A percentile compares a stretch with the other conserved stretches of the same genome.
phyloP scores from a whole-genome alignment of 2,797 vertebrate genomes.

The Mormyrus hasselquistii region DNA sequence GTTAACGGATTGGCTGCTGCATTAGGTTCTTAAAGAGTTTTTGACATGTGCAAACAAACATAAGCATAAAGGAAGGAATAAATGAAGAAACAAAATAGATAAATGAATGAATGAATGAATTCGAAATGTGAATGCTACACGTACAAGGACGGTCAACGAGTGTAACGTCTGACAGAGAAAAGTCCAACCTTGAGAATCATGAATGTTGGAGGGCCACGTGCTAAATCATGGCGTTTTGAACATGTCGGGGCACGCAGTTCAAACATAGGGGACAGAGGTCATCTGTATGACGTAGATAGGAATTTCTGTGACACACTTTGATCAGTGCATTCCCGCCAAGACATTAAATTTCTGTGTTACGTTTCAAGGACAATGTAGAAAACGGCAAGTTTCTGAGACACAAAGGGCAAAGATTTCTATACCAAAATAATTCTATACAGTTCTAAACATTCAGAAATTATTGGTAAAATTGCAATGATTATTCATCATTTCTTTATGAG shows the following conservation, averaged over 20 bases:
- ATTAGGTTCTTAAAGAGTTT: neutral
- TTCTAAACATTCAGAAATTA: neutral
- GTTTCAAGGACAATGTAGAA: neutral
- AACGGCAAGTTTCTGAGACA: neutral
- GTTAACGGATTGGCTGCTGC: neutral
- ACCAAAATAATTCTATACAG: neutral
- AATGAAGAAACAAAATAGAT: neutral
- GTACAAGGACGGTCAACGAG: neutral
- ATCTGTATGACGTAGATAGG: slow-evolving; percentile 45
- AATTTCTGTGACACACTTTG: slow-evolving; percentile 16
- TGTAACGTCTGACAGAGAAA: slow-evolving; percentile 69
- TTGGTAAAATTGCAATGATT: neutral
- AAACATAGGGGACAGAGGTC: slow-evolving; percentile 63
- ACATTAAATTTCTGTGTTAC: neutral
- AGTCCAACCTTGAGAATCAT: slow-evolving; percentile 69
- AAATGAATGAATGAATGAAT: neutral
- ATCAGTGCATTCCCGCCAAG: neutral
- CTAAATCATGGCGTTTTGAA: slow-evolving; percentile 69
- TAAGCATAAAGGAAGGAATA: neutral
- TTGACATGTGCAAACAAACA: neutral
- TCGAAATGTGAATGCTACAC: slow-evolving; percentile 22
- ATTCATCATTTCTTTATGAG: neutral
- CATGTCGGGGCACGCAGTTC: slow-evolving; percentile 53
- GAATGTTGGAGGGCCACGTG: slow-evolving; percentile 74
- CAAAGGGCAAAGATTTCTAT: neutral